These are phyloP conservation scores for Carassius gibelio DNA, from an alignment of 2,113 vertebrate genomes.

Conservation along the genomic window DNA sequence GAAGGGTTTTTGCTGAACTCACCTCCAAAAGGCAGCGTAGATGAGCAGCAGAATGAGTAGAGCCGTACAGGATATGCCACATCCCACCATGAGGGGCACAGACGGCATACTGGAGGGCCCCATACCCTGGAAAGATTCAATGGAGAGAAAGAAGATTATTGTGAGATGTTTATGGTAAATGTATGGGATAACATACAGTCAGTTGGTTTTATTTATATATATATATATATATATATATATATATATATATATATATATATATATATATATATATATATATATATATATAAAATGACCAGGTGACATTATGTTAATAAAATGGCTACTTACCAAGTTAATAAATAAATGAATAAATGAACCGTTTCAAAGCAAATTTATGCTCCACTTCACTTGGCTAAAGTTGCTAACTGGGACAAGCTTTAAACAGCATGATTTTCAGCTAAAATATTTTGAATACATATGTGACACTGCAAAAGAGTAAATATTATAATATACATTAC, in stretches of 20 bases:
- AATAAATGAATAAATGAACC: neutral
- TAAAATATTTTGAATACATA: neutral
- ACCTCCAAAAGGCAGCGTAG: conserved; percentile 98
- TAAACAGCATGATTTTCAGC: neutral
- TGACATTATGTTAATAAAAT: neutral
- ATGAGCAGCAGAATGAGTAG: conserved; percentile 92
- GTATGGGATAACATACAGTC: neutral
- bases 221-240: too few species aligned
- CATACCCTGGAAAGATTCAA: conserved; percentile 79
- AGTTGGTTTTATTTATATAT: too few species aligned
- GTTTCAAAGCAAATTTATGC: neutral
- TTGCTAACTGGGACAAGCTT: neutral
- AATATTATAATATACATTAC: too few species aligned
- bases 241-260: too few species aligned
- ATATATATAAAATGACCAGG: too few species aligned
- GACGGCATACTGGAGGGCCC: conserved; percentile 88
- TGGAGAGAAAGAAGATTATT: conserved; percentile 21
- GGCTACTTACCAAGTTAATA: neutral
- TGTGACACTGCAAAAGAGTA: neutral
- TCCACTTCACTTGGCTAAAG: neutral
- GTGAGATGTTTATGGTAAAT: neutral
- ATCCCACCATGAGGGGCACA: conserved; percentile 94
- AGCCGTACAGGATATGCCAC: conserved; percentile 93
- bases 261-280: too few species aligned
- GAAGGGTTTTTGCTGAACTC: conserved; percentile 30